Conservation (phyloP, 2,113 vertebrate genomes). For the Gobiocypris rarus region DNA sequence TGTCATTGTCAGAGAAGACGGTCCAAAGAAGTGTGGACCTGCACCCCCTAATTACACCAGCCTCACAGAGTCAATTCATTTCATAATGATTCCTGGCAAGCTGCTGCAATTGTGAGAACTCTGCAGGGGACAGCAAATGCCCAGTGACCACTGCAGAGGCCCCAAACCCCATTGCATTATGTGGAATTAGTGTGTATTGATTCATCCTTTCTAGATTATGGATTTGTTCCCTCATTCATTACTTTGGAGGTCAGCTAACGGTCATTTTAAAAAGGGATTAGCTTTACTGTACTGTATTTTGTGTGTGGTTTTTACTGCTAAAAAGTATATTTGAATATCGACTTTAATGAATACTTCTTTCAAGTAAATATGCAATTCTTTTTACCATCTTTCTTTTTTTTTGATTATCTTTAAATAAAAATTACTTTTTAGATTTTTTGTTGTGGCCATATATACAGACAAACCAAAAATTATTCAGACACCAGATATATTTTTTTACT, state of each 20-base stretch:
- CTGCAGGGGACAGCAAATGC: conserved; percentile 47
- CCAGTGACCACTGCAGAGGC: conserved; percentile 35
- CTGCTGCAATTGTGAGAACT: conserved; percentile 50
- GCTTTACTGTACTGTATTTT: conserved; percentile 45
- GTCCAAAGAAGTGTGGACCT: background rate
- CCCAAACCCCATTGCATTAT: conserved; percentile 51
- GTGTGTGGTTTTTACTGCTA: background rate
- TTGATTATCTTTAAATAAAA: background rate
- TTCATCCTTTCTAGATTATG: conserved; percentile 60
- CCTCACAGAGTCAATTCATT: conserved; percentile 44
- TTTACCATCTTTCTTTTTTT: background rate
- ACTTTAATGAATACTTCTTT: background rate
- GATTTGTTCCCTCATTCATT: conserved; percentile 62
- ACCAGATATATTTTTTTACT: too few relatives aligned
- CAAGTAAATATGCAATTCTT: background rate
- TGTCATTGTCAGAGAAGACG: background rate
- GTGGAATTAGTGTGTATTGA: conserved; percentile 63
- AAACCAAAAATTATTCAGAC: too few relatives aligned
- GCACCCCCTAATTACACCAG: conserved; percentile 43
- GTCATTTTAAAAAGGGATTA: conserved; percentile 42
- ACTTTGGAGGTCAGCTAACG: conserved; percentile 59
- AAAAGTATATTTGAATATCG: background rate
- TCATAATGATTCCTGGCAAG: conserved; percentile 26
- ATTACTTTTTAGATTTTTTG: too few relatives aligned
- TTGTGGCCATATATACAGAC: too few relatives aligned